Evolutionary conservation across 2,797 vertebrate genomes (phyloP), one percentile per base, ranked within the genome.

Genomic region (Podarcis siculus): DNA sequence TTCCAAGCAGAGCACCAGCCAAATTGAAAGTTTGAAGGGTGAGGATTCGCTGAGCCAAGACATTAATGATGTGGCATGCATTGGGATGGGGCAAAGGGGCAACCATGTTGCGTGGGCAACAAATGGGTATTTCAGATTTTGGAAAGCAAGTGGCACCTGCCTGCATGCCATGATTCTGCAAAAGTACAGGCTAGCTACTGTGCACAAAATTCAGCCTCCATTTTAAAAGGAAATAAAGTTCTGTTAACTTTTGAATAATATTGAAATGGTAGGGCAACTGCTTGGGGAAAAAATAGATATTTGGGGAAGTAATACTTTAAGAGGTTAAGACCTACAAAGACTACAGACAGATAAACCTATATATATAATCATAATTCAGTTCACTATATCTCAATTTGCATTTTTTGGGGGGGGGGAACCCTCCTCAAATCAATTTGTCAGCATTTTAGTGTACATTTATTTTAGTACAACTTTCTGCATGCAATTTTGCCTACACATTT

Each of bases 21-120:
- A 72, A 71, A 71, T 32, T 32, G 30, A 49, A 71, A 83, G 45
- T 30, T 35, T 72, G 67, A 83, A 72, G 67, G 45, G 17, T 15
- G 69, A 91, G 37, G 69, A 92, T 93, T 91, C 93, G 58, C 55
- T 91, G 92, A 89, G 90, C 75, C 8, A 79, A 15, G 8, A 9
- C 82, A 21, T 55, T 75, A 89, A 73, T 86, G 85, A 87, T 13
- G 37, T 3, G 23, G 8, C 8, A 1, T 75, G 45, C 82, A 87
- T 86, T 2, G 87, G 72, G 45, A 80, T 77, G n/a, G 17, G 6
- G 61, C 49, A 83, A 83, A 72, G 19, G 32, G 45, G 42, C 42
- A 13, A 55, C 30, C 5, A 55, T 17, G 21, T n/a, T 72, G n/a
- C 15, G 21, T 23, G 42, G 67, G 19, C 19, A 72, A 83, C 17